Base-by-base conservation (phyloP, 2,113 vertebrate genomes). In the Peucedramus taeniatus region DNA sequence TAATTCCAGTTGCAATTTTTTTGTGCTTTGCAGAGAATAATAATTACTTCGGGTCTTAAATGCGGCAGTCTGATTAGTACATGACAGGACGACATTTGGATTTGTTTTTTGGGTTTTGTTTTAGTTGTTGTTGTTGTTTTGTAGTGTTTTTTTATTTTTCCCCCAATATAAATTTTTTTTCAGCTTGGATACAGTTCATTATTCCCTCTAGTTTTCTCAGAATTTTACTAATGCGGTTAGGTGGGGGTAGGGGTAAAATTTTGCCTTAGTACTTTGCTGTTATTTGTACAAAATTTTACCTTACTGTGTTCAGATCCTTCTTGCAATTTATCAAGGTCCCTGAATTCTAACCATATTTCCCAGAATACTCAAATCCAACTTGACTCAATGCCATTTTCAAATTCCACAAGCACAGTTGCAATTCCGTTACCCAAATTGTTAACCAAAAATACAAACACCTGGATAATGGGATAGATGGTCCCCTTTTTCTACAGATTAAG, bases 101-200 rank as follows among this genome's bases (percentile, higher is more conserved):
- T 23, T 85, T 37, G 20, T 1, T 9, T 33, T 28, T 68, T 20
- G 4, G 20, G 8, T 9, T 40, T 8, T 33, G 17, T 14, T 50
- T 39, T 24, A 33, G 8, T 31, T 22, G 4, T 17, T 47, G 16
- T 9, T 57, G 12, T 24, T 42, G 27, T 33, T 65, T 49, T 44
- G 6, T 27, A 6, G 5, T 37, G 33, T 1, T 2, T 35, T 68
- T 60, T 33, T 6, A 0, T 23, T 37, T 59, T 39, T 16, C 2
- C 4, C 10, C n/a, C 5, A 57, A 16, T 49, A 54, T 15, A 2
- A 42, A 40, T 59, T 40, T 35, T 85, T 79, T 68, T 71, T 44
- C 21, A 35, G 1, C 18, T 77, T 66, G 56, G 17, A 66, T 83
- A 28, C 18, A 27, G 5, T 59, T 83, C 26, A 22, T 42, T 90